These are phyloP conservation scores for Andrena chrysosceles DNA, from an alignment of 2,888 invertebrate species.

Conservation along the genomic window DNA sequence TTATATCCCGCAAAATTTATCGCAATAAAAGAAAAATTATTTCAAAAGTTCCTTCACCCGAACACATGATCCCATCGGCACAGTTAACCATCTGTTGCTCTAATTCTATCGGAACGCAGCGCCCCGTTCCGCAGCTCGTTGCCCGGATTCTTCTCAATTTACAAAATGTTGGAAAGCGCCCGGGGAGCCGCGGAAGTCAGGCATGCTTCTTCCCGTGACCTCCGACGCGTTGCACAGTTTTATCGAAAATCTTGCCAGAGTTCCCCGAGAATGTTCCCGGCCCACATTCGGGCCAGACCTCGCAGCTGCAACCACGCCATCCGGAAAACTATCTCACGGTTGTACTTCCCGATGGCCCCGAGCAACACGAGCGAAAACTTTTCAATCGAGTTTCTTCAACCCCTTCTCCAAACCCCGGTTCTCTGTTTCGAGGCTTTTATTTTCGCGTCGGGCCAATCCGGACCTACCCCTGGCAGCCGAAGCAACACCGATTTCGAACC, in stretches of 20 bases:
- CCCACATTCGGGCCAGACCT: conserved; percentile 51
- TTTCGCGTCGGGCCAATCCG: conserved; percentile 23
- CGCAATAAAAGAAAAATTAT: not conserved
- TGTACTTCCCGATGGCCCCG: conserved; percentile 32
- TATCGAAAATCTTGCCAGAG: conserved; percentile 49
- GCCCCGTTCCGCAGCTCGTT: not conserved
- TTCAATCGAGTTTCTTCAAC: conserved; percentile 70
- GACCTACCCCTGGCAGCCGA: conserved; percentile 17
- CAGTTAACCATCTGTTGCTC: conserved; percentile 41
- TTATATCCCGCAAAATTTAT: not conserved
- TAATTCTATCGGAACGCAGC: conserved; percentile 18
- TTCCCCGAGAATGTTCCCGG: conserved; percentile 48
- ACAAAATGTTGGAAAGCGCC: conserved; percentile 14
- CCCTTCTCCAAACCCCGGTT: not conserved
- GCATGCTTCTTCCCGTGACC: conserved; percentile 20
- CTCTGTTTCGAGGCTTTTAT: conserved; percentile 48
- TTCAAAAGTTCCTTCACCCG: not conserved
- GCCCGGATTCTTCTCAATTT: conserved; percentile 6
- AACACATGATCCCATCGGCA: not conserved
- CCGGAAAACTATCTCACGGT: conserved; percentile 66
- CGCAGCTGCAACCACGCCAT: conserved; percentile 51
- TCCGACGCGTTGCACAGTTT: conserved; percentile 33
- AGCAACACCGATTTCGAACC: conserved; percentile 33
- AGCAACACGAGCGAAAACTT: conserved; percentile 64
- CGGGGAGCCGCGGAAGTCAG: conserved; percentile 7